Evolutionary conservation across 2,797 vertebrate genomes (phyloP).

Genomic region (Pseudocheirus occidentalis): DNA sequence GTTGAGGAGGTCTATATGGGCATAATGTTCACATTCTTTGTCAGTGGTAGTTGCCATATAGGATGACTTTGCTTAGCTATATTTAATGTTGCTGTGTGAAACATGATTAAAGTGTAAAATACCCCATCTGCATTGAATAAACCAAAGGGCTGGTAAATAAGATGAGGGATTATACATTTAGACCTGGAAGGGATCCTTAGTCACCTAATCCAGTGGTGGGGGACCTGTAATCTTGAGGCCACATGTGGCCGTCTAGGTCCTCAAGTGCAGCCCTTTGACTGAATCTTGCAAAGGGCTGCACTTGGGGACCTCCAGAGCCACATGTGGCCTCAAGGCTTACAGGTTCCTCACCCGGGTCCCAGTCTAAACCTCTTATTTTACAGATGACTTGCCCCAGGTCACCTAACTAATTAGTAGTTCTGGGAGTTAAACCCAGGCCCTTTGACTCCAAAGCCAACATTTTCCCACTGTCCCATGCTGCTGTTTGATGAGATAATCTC

Average conservation of each 20-base stretch:
- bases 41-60: not conserved
- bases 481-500: not conserved
- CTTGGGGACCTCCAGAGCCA: too few species aligned
- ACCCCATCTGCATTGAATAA: not conserved
- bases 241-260: too few species aligned
- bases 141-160: not conserved
- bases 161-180: not conserved
- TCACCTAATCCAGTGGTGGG: not conserved
- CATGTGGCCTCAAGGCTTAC: too few species aligned
- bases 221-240: too few species aligned
- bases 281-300: too few species aligned
- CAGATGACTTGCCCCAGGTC: not conserved
- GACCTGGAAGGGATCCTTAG: not conserved
- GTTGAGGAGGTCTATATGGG: not conserved
- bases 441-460: not conserved
- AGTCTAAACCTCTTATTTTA: not conserved
- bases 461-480: not conserved
- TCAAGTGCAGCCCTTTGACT: too few species aligned
- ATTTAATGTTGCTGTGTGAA: not conserved
- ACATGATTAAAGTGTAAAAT: not conserved
- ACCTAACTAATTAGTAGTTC: not conserved
- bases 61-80: not conserved
- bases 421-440: not conserved
- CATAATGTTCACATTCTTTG: not conserved
- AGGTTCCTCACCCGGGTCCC: too few species aligned